These are phyloP conservation scores for Tryphoninae sp. DNA, from an alignment of 2,888 invertebrate species.

Conservation along the genomic window DNA sequence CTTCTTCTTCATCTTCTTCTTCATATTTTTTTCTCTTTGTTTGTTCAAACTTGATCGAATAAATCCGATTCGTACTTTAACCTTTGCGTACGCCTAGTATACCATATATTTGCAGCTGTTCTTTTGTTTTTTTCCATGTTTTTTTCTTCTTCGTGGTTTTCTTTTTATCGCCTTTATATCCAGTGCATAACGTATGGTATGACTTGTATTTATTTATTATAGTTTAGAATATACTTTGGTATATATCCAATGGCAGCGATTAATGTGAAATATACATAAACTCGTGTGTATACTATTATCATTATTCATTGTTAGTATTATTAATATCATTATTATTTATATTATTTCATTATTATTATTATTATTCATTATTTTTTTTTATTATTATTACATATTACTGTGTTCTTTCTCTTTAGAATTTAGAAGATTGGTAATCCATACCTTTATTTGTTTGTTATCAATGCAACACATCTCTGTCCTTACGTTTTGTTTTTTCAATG, in stretches of 20 bases:
- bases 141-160: constrained; percentile 47
- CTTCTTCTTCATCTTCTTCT: constrained; percentile 43
- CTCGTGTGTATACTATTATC: constrained; percentile 66
- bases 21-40: constrained; percentile 39
- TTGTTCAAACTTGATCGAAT: constrained; percentile 53
- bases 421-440: constrained; percentile 67
- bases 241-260: constrained; percentile 78
- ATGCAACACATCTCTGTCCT: constrained; percentile 47
- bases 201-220: constrained; percentile 71
- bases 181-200: constrained; percentile 69
- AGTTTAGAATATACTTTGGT: constrained; percentile 80
- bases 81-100: constrained; percentile 48
- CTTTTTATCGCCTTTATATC: constrained; percentile 61
- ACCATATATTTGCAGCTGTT: constrained; percentile 64
- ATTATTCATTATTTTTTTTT: constrained; percentile 53
- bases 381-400: constrained; percentile 60
- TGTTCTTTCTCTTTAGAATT: constrained; percentile 68
- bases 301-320: constrained; percentile 59
- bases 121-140: constrained; percentile 35
- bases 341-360: constrained; percentile 55
- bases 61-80: constrained; percentile 51
- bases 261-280: constrained; percentile 76
- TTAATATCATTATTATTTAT: constrained; percentile 45
- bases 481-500: constrained; percentile 19
- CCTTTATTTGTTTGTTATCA: constrained; percentile 47